A percentile compares a stretch with the other conserved stretches of the same genome.
phyloP scores from a whole-genome alignment of 1,140 invertebrate genomes.

The Drosophila triauraria region DNA sequence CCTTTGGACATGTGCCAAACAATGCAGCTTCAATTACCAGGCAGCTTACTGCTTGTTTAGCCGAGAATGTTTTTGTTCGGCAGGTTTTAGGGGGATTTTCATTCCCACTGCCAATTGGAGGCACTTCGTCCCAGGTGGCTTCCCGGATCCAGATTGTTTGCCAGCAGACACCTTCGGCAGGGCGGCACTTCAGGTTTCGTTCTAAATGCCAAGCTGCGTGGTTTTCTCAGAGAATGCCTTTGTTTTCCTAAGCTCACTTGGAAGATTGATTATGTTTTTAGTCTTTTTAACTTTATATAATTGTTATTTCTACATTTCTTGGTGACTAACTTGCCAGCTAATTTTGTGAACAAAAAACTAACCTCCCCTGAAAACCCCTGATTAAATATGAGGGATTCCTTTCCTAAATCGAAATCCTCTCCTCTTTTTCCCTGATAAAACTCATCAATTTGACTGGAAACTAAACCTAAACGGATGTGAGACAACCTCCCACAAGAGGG shows the following conservation, averaged over 20 bases:
- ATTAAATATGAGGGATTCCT: neutral
- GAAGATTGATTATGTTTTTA: neutral
- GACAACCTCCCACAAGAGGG: conserved; percentile 6
- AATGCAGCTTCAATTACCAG: conserved; percentile 66
- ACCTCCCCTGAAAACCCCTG: neutral
- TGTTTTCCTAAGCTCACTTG: neutral
- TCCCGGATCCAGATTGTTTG: conserved; percentile 18
- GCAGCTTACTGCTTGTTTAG: conserved; percentile 49
- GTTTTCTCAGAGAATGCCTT: neutral
- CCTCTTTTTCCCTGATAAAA: neutral
- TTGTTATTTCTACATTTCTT: neutral
- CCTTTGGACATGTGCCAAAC: conserved; percentile 41
- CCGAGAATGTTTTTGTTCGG: conserved; percentile 45
- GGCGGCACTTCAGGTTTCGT: neutral
- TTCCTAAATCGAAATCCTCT: neutral
- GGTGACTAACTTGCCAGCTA: neutral
- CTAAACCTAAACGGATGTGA: conserved; percentile 33
- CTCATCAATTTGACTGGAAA: conserved; percentile 28
- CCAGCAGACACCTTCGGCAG: conserved; percentile 1
- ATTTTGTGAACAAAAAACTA: neutral
- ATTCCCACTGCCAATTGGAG: conserved; percentile 32
- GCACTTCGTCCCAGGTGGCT: neutral
- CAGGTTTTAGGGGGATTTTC: conserved; percentile 2
- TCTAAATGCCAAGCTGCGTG: neutral
- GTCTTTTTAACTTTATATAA: neutral